A percentile compares a stretch with the other conserved stretches of the same genome.
These are phyloP conservation scores for Mythimna lalbum DNA, from an alignment of 2,888 invertebrate species.

Conservation along the genomic window DNA sequence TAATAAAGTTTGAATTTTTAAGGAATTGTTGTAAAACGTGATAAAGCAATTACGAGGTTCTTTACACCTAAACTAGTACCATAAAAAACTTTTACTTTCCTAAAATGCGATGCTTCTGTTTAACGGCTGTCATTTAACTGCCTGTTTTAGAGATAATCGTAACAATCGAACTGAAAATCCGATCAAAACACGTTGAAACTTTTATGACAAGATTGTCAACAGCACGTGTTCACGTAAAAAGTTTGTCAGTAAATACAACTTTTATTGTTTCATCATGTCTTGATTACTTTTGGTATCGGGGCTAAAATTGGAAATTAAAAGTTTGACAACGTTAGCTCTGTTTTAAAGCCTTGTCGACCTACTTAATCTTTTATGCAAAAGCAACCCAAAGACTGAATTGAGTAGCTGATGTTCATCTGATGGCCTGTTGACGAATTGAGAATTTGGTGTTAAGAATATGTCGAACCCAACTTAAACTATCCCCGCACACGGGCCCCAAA, in stretches of 20 bases:
- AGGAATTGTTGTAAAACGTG: neutral
- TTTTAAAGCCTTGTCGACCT: constrained; percentile 9
- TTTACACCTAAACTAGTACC: neutral
- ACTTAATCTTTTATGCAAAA: neutral
- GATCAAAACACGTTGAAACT: constrained; percentile 58
- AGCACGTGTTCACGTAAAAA: constrained; percentile 33
- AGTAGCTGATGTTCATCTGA: neutral
- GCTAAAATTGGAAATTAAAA: constrained; percentile 10
- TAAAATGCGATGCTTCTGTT: constrained; percentile 28
- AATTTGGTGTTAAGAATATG: too few species aligned
- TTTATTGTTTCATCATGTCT: constrained; percentile 41
- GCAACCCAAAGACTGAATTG: neutral
- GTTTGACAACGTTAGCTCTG: constrained; percentile 1
- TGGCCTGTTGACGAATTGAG: neutral
- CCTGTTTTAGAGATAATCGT: constrained; percentile 31
- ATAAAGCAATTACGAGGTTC: neutral
- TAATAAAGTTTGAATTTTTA: neutral
- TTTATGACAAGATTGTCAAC: constrained; percentile 48
- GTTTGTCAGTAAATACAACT: constrained; percentile 43
- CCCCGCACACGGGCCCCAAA: too few species aligned
- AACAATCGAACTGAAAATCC: constrained; percentile 30
- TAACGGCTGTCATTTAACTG: constrained; percentile 35
- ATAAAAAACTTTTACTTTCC: constrained; percentile 23
- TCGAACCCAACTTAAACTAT: too few species aligned
- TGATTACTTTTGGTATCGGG: constrained; percentile 29